Evolutionary conservation across 2,797 vertebrate genomes (phyloP).

Genomic region (Hylomyscus alleni): DNA sequence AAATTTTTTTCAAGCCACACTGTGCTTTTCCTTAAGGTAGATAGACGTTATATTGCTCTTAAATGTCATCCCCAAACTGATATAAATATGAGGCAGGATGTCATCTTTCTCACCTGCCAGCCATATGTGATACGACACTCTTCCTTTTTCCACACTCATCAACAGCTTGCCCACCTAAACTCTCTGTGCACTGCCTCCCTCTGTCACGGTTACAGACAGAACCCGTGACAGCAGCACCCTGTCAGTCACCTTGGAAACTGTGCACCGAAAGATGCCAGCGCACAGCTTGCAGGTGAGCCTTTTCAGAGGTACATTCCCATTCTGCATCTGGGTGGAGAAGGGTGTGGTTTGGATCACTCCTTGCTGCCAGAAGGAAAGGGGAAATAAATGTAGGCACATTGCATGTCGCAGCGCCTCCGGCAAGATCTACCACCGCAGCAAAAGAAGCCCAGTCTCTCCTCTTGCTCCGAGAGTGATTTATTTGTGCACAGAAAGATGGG

Average conservation of each 20-base stretch:
- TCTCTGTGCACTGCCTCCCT: not conserved
- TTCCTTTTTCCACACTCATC: not conserved
- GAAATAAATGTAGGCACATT: conserved; percentile 74
- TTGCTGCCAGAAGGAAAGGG: conserved; percentile 41
- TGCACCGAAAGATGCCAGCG: not conserved
- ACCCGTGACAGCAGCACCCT: not conserved
- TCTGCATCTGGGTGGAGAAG: not conserved
- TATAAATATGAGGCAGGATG: too few species aligned
- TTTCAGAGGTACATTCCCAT: not conserved
- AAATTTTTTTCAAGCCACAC: not conserved
- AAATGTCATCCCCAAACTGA: not conserved
- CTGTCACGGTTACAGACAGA: too few species aligned
- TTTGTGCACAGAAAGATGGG: conserved; percentile 56
- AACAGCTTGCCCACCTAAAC: not conserved
- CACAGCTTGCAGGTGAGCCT: not conserved
- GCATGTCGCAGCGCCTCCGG: conserved; percentile 28
- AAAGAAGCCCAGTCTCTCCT: conserved; percentile 73
- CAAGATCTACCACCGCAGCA: conserved; percentile 52
- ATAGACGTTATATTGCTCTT: not conserved
- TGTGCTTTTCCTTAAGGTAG: conserved; percentile 3
- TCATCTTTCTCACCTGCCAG: not conserved
- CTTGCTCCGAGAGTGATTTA: conserved; percentile 58
- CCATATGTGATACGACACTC: not conserved
- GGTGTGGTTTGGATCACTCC: not conserved
- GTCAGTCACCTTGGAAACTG: not conserved